A percentile compares a stretch with the other conserved stretches of the same genome.
Evolutionary conservation across 2,888 invertebrate species (phyloP).

Genomic region (Cryptophagus acutangulus): DNA sequence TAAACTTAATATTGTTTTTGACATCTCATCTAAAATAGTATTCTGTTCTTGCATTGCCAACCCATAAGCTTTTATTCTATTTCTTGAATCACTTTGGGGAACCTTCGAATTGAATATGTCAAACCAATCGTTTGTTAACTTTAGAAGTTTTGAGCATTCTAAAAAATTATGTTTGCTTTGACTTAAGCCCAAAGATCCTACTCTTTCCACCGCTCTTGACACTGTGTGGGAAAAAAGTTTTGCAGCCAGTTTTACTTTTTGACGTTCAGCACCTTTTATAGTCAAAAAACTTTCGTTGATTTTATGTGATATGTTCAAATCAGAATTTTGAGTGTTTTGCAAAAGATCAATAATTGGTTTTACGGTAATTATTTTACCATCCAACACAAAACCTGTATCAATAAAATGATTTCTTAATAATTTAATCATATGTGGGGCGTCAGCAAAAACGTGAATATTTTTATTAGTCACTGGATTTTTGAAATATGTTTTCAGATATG

Average conservation of each 20-base stretch:
- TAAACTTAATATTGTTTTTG: conserved; percentile 13
- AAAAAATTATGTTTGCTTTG: conserved; percentile 20
- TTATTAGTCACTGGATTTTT: conserved; percentile 18
- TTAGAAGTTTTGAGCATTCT: conserved; percentile 22
- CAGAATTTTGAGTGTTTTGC: conserved; percentile 17
- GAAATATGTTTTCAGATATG: conserved; percentile 18
- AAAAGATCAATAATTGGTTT: conserved; percentile 23
- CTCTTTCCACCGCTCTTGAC: conserved; percentile 22
- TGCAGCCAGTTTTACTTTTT: conserved; percentile 26
- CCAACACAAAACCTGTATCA: conserved; percentile 16
- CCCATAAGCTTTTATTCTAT: conserved; percentile 21
- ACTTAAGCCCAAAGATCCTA: conserved; percentile 18
- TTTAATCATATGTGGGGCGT: conserved; percentile 23
- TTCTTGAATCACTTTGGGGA: conserved; percentile 19
- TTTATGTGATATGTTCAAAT: conserved; percentile 22
- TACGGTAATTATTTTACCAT: conserved; percentile 18
- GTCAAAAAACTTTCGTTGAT: conserved; percentile 13
- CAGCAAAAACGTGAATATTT: conserved; percentile 20
- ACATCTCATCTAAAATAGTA: conserved; percentile 21
- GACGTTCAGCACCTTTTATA: conserved; percentile 17
- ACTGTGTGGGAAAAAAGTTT: conserved; percentile 31
- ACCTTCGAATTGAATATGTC: conserved; percentile 25
- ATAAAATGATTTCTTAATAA: conserved; percentile 23
- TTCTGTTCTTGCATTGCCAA: conserved; percentile 22
- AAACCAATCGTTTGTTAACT: conserved; percentile 25